Conservation (phyloP, 2,888 invertebrate species). For the Lucinisca nassula region DNA sequence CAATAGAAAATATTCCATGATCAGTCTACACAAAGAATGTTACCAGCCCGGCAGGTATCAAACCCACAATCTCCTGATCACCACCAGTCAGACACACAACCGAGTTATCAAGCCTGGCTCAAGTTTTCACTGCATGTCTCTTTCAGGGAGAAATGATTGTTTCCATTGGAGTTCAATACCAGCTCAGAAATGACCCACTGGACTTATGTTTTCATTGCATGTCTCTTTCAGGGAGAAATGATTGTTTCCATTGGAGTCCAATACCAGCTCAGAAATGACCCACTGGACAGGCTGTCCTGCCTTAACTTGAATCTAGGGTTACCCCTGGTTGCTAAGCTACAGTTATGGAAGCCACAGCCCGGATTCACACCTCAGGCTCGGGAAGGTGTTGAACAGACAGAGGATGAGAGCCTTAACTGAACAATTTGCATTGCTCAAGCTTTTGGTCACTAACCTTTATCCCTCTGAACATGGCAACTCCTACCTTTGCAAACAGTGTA, state of each 20-base stretch:
- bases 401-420: conserved; percentile 33
- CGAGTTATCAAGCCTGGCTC: too few relatives aligned
- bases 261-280: background rate
- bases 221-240: conserved; percentile 2
- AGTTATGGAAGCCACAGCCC: conserved; percentile 45
- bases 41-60: too few relatives aligned
- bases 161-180: background rate
- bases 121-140: background rate
- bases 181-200: background rate
- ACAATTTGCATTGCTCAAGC: too few relatives aligned
- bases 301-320: conserved; percentile 43
- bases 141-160: conserved; percentile 7
- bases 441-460: too few relatives aligned
- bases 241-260: background rate
- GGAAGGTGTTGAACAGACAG: conserved; percentile 54
- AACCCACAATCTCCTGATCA: too few relatives aligned
- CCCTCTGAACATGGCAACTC: too few relatives aligned
- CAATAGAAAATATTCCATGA: too few relatives aligned
- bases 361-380: conserved; percentile 31
- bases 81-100: too few relatives aligned
- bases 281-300: background rate
- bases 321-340: conserved; percentile 59
- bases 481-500: too few relatives aligned
- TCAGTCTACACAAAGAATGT: too few relatives aligned
- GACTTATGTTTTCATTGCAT: background rate